Base-by-base conservation (phyloP, 2,888 invertebrate species). In the Philaethria dido region DNA sequence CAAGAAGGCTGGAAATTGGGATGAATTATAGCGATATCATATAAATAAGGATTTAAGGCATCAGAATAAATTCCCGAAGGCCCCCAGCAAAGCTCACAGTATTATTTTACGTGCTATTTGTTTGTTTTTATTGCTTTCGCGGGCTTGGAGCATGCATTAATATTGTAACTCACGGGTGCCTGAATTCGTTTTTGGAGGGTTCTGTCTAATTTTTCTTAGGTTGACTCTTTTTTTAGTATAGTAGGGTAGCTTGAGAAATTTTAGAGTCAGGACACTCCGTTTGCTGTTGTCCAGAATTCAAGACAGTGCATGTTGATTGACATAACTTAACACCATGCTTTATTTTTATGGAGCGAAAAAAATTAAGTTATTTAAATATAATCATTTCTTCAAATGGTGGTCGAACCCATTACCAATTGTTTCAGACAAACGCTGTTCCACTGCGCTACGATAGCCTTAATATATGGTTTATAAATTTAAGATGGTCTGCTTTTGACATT, bases 21-120 rank as follows among this genome's bases (percentile, higher is more conserved):
- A 84, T 85, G 85, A 89, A 84, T 87, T 87, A 89, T 85, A 76
- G 81, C 84, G 83, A 86, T 86, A 87, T 88, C 86, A 85, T 88
- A 89, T 90, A 90, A 89, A 89, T 88, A 90, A 89, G 88, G 89
- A 88, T 89, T 89, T 89, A 86, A 81, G 79, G 81, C 84, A 83
- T 85, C 83, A 82, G 80, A 82, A 85, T 86, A 86, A 85, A 85
- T 87, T 86, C 81, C 77, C 75, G 48, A 42, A 75, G 78, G 79
- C 75, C 72, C 68, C 72, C 73, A 74, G 74, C 78, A 76, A 75
- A 77, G 82, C 82, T 81, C 80, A 80, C 75, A 73, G 83, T 80
- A 83, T 87, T 86, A 86, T 84, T 88, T 86, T 80, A 85, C 83
- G 82, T 85, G 84, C 86, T 86, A 88, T 89, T 89, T 85, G 88